phyloP scores from a whole-genome alignment of 1,140 invertebrate species.

The Ectropis grisescens region DNA sequence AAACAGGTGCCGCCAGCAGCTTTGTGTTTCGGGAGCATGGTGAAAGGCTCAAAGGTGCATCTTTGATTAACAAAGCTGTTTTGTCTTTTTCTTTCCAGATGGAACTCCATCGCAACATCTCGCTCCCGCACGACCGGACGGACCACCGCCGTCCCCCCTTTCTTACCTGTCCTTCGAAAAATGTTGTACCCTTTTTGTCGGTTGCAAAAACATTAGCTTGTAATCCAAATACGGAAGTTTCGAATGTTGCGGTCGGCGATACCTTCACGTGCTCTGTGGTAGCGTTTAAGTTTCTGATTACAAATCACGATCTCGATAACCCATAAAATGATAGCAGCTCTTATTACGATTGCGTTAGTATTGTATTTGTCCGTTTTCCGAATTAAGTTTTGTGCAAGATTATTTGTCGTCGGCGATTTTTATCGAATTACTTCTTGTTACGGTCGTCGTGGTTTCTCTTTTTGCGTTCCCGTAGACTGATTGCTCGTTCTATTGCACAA shows the following conservation, averaged over 20 bases:
- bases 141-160: slow-evolving; percentile 1
- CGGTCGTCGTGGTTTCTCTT: slow-evolving; percentile 10
- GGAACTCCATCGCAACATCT: slow-evolving; percentile 24
- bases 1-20: slow-evolving; percentile 32
- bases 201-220: background rate
- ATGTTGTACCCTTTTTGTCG: slow-evolving; percentile 3
- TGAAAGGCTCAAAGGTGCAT: slow-evolving; percentile 29
- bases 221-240: background rate
- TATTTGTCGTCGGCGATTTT: slow-evolving; percentile 5
- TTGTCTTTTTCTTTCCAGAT: slow-evolving; percentile 65
- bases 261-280: too few species aligned
- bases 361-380: too few species aligned
- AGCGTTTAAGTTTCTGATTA: background rate
- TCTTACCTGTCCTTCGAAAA: slow-evolving; percentile 1
- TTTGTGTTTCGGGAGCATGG: slow-evolving; percentile 47
- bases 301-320: background rate
- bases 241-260: background rate
- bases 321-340: background rate
- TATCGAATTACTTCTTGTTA: slow-evolving; percentile 17
- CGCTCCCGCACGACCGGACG: slow-evolving; percentile 14
- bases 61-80: slow-evolving; percentile 37
- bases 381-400: too few species aligned
- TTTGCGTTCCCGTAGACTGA: slow-evolving; percentile 1
- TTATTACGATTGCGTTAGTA: too few species aligned
- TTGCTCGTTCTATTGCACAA: slow-evolving; percentile 1